These are phyloP conservation scores for Phrynocephalus versicolor DNA, from an alignment of 2,113 vertebrate species.

Conservation along the genomic window DNA sequence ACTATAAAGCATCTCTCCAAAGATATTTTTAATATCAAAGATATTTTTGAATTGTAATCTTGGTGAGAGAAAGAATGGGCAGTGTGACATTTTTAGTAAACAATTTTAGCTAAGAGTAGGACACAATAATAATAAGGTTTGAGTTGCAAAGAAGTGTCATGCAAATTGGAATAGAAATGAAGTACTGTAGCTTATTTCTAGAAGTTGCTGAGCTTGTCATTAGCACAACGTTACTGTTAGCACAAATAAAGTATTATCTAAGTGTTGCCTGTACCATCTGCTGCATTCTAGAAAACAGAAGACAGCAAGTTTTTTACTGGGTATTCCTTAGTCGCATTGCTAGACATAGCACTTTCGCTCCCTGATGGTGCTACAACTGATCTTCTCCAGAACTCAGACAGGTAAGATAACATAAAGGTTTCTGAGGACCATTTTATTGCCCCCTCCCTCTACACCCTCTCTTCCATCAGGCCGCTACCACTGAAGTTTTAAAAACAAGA, in stretches of 20 bases:
- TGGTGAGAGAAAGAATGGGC: neutral
- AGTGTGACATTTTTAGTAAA: neutral
- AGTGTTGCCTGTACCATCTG: conserved; percentile 13
- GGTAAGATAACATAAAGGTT: conserved; percentile 69
- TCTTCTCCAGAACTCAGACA: conserved; percentile 88
- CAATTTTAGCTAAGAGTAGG: neutral
- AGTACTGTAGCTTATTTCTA: neutral
- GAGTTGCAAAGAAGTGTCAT: no score
- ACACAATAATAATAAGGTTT: neutral
- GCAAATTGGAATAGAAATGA: neutral
- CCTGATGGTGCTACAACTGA: conserved; percentile 89
- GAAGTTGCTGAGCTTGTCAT: neutral
- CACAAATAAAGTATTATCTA: conserved; percentile 12
- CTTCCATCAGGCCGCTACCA: neutral
- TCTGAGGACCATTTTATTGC: neutral
- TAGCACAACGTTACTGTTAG: neutral
- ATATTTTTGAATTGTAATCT: neutral
- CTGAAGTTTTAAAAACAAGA: neutral
- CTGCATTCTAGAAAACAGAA: conserved; percentile 67
- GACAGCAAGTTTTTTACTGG: conserved; percentile 83
- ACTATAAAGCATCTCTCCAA: neutral
- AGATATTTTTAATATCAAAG: neutral
- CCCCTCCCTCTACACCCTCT: neutral
- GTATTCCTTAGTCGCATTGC: conserved; percentile 78
- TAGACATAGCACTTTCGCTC: conserved; percentile 81